Evolutionary conservation across 2,888 invertebrate species (phyloP).

Genomic region (Epinotia ramella): DNA sequence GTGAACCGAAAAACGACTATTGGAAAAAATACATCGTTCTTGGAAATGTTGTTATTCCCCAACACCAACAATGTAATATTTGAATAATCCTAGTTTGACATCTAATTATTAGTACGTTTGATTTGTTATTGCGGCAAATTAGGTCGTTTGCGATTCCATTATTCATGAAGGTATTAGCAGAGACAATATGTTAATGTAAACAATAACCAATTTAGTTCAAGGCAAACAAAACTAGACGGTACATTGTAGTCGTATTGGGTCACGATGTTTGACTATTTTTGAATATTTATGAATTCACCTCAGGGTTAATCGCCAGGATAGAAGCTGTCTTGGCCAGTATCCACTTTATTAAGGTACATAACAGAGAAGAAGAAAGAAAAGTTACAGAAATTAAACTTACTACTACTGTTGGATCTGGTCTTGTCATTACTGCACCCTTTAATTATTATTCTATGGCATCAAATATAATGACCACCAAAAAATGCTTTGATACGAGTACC

Average conservation of each 20-base stretch:
- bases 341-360: too few relatives aligned
- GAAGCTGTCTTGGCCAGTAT: too few relatives aligned
- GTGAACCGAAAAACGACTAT: too few relatives aligned
- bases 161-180: constrained; percentile 39
- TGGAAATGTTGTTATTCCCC: too few relatives aligned
- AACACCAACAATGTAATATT: not conserved
- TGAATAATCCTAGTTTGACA: not conserved
- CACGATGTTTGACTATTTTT: not conserved
- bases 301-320: not conserved
- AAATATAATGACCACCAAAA: too few relatives aligned
- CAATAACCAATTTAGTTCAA: constrained; percentile 38
- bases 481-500: too few relatives aligned
- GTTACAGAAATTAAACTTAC: too few relatives aligned
- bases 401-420: too few relatives aligned
- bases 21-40: too few relatives aligned
- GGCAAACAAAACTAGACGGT: constrained; percentile 29
- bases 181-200: constrained; percentile 41
- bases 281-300: not conserved
- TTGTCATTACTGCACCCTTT: too few relatives aligned
- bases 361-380: too few relatives aligned
- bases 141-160: constrained; percentile 37
- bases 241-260: not conserved
- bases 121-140: constrained; percentile 33
- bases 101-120: constrained; percentile 1
- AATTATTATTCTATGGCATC: too few relatives aligned